A percentile compares a stretch with the other conserved stretches of the same genome.
Evolutionary conservation across 2,888 invertebrate genomes (phyloP).

Genomic region (Acronicta psi): DNA sequence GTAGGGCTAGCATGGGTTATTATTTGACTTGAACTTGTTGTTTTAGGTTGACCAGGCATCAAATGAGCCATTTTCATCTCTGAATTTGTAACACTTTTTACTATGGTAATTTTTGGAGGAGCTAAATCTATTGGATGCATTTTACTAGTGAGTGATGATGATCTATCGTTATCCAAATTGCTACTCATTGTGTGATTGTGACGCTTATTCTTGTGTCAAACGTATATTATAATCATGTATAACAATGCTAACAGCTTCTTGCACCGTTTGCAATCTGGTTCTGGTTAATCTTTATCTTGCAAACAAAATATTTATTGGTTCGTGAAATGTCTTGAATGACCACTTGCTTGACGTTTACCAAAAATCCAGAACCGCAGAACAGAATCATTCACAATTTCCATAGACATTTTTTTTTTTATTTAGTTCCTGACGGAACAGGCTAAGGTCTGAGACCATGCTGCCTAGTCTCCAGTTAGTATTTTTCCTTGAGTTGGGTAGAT

Average conservation of each 20-base stretch:
- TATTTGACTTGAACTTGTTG: constrained; percentile 76
- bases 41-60: constrained; percentile 79
- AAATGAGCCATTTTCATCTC: constrained; percentile 87
- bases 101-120: constrained; percentile 86
- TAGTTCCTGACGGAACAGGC: no score
- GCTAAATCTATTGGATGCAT: constrained; percentile 89
- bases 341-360: no score
- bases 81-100: constrained; percentile 81
- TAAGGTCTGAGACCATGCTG: no score
- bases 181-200: constrained; percentile 85
- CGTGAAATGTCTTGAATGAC: no score
- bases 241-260: constrained; percentile 5
- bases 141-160: constrained; percentile 88
- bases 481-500: no score
- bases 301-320: constrained; percentile 24
- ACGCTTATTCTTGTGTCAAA: constrained; percentile 25
- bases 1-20: constrained; percentile 77
- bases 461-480: no score
- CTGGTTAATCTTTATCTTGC: constrained; percentile 13
- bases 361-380: no score
- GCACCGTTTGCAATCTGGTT: constrained; percentile 9
- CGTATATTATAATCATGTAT: constrained; percentile 18
- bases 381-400: no score
- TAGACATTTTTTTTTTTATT: no score
- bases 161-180: constrained; percentile 88